Conservation (phyloP, 2,888 invertebrate genomes). For the Agrilus biguttatus region DNA sequence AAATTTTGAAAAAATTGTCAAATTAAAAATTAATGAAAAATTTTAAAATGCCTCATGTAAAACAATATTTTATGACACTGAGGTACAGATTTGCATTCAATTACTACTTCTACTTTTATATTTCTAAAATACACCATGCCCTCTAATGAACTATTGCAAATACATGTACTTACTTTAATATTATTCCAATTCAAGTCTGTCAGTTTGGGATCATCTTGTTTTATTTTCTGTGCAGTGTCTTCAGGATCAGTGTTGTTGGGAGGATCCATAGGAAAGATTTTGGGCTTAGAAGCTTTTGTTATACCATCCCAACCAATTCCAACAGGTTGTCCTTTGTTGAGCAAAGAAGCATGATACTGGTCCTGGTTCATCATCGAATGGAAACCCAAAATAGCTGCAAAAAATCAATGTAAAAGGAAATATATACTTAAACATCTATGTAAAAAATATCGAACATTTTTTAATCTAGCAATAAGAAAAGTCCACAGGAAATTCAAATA, state of each 20-base stretch:
- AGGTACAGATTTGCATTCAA: too few relatives aligned
- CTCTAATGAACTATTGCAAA: too few relatives aligned
- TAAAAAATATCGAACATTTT: too few relatives aligned
- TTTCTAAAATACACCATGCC: too few relatives aligned
- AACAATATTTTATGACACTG: too few relatives aligned
- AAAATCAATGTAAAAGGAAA: background rate
- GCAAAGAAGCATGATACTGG: slow-evolving; percentile 92
- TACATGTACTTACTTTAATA: slow-evolving; percentile 63
- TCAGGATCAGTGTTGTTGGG: slow-evolving; percentile 95
- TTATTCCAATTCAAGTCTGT: slow-evolving; percentile 98
- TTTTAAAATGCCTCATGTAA: too few relatives aligned
- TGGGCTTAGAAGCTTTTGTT: slow-evolving; percentile 85
- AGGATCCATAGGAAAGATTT: slow-evolving; percentile 85
- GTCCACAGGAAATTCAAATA: too few relatives aligned
- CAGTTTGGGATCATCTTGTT: slow-evolving; percentile 75
- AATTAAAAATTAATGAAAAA: too few relatives aligned
- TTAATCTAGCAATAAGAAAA: too few relatives aligned
- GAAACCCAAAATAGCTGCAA: slow-evolving; percentile 89
- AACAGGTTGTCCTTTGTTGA: slow-evolving; percentile 82
- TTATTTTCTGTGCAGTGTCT: slow-evolving; percentile 76
- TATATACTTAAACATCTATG: background rate
- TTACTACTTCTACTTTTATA: too few relatives aligned
- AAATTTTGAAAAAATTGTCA: too few relatives aligned
- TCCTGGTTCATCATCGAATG: slow-evolving; percentile 99
- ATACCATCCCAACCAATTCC: slow-evolving; percentile 90